Evolutionary conservation across 2,113 vertebrate species (phyloP).

Genomic region (Zingel zingel): DNA sequence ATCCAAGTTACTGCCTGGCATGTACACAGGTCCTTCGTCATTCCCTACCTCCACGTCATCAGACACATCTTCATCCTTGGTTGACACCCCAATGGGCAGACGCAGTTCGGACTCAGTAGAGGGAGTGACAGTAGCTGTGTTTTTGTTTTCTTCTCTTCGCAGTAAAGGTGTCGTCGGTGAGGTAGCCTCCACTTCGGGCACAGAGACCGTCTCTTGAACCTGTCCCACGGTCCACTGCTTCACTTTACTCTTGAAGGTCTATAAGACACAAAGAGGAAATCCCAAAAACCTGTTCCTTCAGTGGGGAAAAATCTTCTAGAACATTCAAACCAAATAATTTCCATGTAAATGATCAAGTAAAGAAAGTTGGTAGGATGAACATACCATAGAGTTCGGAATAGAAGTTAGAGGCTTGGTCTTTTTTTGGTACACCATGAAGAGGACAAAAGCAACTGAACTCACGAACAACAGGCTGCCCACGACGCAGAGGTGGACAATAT

Average conservation of each 20-base stretch:
- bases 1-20: neutral
- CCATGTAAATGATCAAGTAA: neutral
- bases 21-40: neutral
- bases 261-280: slow-evolving; percentile 10
- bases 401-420: accelerated
- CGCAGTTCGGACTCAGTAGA: accelerated
- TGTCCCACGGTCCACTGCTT: accelerated
- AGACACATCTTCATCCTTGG: accelerated
- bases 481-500: accelerated
- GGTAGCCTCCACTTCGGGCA: neutral
- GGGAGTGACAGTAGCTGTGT: accelerated
- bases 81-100: accelerated
- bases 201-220: accelerated
- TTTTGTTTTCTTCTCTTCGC: accelerated
- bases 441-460: accelerated
- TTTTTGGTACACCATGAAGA: slow-evolving; percentile 40
- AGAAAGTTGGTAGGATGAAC: slow-evolving; percentile 5
- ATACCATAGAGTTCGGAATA: neutral
- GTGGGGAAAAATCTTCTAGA: neutral
- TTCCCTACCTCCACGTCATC: accelerated
- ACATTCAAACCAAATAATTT: neutral
- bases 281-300: neutral
- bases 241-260: neutral
- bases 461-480: accelerated
- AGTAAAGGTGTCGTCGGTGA: slow-evolving; percentile 5